phyloP scores from a whole-genome alignment of 2,888 invertebrate genomes.

The Acanthosoma haemorrhoidale region DNA sequence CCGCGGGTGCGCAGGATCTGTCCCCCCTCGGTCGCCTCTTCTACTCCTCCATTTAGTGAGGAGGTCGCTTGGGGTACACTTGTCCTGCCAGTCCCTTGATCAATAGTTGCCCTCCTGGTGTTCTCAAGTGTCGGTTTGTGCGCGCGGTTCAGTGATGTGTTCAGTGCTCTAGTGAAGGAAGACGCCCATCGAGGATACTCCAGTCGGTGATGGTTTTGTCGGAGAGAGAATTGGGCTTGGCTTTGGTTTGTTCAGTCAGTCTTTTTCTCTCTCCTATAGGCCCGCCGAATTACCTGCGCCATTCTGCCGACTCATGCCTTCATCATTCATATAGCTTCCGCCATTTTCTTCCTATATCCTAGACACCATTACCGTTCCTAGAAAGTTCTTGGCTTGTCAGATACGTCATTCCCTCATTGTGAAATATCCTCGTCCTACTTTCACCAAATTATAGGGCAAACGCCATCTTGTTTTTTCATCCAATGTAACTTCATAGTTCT shows the following conservation, averaged over 20 bases:
- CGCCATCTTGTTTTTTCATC: neutral
- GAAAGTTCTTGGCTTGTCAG: neutral
- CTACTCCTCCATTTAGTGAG: constrained; percentile 7
- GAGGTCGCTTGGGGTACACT: neutral
- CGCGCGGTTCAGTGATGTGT: neutral
- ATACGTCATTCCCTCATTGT: neutral
- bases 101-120: neutral
- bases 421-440: constrained; percentile 11
- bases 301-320: constrained; percentile 36
- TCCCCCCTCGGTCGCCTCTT: neutral
- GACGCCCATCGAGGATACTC: constrained; percentile 24
- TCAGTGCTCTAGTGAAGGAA: neutral
- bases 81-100: neutral
- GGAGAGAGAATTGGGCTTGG: constrained; percentile 65
- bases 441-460: neutral
- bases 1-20: neutral
- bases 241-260: constrained; percentile 59
- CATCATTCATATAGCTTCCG: neutral
- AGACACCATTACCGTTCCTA: neutral
- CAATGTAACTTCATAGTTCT: too few relatives aligned
- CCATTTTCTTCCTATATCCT: neutral
- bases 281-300: constrained; percentile 47
- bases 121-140: neutral
- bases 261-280: constrained; percentile 75
- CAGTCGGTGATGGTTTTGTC: constrained; percentile 45